These are phyloP conservation scores for Indicator maculatus DNA, from an alignment of 2,113 vertebrate species.

Conservation along the genomic window DNA sequence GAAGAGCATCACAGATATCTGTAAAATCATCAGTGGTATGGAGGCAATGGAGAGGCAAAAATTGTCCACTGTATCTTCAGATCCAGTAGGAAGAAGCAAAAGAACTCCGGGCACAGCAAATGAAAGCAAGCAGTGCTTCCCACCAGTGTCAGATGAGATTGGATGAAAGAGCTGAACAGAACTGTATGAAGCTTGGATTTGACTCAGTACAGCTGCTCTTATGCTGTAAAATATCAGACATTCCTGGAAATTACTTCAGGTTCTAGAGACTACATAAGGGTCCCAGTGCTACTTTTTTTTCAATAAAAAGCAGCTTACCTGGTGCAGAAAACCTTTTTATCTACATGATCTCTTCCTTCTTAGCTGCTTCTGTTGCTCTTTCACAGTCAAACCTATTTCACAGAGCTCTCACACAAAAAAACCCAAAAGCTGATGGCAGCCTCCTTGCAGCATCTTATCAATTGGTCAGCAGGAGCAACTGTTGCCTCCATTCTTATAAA, in stretches of 20 bases:
- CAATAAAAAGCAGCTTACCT: slow-evolving; percentile 42
- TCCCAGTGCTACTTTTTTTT: slow-evolving; percentile 24
- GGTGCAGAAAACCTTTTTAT: not conserved
- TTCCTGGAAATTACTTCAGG: not conserved
- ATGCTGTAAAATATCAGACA: not conserved
- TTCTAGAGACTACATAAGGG: not conserved
- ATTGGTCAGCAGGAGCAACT: not conserved
- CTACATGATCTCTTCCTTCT: not conserved
- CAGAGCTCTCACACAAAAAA: not conserved
- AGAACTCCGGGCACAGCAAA: not conserved
- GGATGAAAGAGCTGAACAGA: not conserved
- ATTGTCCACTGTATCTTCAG: not conserved
- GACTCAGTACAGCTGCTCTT: not conserved
- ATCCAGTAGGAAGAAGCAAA: not conserved
- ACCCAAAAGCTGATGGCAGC: not conserved
- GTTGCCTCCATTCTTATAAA: not conserved
- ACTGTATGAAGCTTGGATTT: not conserved
- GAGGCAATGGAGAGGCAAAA: not conserved
- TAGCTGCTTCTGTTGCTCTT: not conserved
- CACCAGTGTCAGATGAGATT: not conserved
- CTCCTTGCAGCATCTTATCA: not conserved
- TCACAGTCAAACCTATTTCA: not conserved
- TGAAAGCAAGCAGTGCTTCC: slow-evolving; percentile 6
- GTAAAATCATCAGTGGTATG: not conserved
- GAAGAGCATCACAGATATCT: not conserved